Percentiles rank a stretch among this genome's conserved stretches.
Conservation (phyloP, 2,888 invertebrate genomes). For the Agonopterix arenella region DNA sequence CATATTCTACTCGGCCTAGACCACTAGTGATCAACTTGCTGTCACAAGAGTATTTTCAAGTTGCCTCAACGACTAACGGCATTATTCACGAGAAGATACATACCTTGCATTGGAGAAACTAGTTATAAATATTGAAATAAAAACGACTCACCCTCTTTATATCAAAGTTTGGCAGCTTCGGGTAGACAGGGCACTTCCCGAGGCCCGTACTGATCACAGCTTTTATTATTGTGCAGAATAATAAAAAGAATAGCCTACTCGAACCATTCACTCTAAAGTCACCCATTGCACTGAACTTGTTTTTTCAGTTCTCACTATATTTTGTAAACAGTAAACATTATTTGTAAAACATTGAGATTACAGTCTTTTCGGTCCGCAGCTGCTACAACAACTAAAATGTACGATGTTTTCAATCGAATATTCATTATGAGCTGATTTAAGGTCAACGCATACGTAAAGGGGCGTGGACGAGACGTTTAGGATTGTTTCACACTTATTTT, state of each 20-base stretch:
- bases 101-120: too few relatives aligned
- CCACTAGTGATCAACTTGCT: too few relatives aligned
- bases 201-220: constrained; percentile 69
- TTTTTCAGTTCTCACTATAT: constrained; percentile 4
- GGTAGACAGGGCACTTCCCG: constrained; percentile 82
- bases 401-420: constrained; percentile 11
- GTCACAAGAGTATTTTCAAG: too few relatives aligned
- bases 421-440: constrained; percentile 14
- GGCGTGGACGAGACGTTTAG: constrained; percentile 10
- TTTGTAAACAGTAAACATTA: constrained; percentile 27
- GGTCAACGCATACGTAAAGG: constrained; percentile 10
- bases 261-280: constrained; percentile 42
- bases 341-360: constrained; percentile 24
- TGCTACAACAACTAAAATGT: constrained; percentile 14
- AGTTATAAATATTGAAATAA: not conserved
- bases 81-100: too few relatives aligned
- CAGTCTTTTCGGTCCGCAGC: constrained; percentile 7
- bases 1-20: too few relatives aligned
- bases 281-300: constrained; percentile 43
- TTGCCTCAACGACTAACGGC: too few relatives aligned
- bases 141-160: constrained; percentile 76
- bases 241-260: constrained; percentile 31
- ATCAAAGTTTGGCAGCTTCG: constrained; percentile 80
- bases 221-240: constrained; percentile 35
- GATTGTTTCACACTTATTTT: not conserved